Base-by-base conservation (phyloP, 2,113 vertebrate genomes). In the Oreochromis aureus region DNA sequence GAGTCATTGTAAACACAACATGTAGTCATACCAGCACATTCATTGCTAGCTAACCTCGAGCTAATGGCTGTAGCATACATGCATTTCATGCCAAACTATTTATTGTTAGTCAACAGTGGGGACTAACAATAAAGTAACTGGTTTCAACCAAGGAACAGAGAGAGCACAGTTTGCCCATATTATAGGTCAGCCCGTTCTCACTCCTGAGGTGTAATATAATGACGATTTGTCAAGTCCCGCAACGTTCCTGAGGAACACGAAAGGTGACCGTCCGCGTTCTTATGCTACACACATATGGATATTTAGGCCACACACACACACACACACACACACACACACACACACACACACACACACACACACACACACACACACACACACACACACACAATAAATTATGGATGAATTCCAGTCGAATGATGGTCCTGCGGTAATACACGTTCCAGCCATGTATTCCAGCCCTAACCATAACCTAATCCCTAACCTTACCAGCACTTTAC, bases 231-330 rank as follows among this genome's bases (percentile, higher is more conserved):
- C 56, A 1, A 9, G 56, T 58, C 13, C 56, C 7, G 4, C 24
- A 2, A 24, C 24, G 1, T 59, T 59, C 56, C 0, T 9, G 13
- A 30, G 24, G 13, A 59, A 9, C 56, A 30, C 3, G 3, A 58
- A 13, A 58, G 56, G 56, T 30, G 56, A 58, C 24, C 0, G 56
- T 30, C 56, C 16, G 2, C 1, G 0, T 58, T 58, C 55, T 58
- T 30, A 5, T 27, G 55, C 55, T 8, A 30, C 0, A 2, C 15
- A 0, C 56, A 22, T 22, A 22, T 22, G 22, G 22, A 22, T 22
- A 22, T 22, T 22, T 22, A 22, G 22, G 22, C 22, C 22, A 22
- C 22, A 22, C 22, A 22, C 22, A 22, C 22, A 22, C 22, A 22
- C 22, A 22, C 22, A 22, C 22, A 22, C 22, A 22, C 22, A 22